Evolutionary conservation across 2,797 vertebrate species (phyloP).

Genomic region (Yasuhikotakia modesta): DNA sequence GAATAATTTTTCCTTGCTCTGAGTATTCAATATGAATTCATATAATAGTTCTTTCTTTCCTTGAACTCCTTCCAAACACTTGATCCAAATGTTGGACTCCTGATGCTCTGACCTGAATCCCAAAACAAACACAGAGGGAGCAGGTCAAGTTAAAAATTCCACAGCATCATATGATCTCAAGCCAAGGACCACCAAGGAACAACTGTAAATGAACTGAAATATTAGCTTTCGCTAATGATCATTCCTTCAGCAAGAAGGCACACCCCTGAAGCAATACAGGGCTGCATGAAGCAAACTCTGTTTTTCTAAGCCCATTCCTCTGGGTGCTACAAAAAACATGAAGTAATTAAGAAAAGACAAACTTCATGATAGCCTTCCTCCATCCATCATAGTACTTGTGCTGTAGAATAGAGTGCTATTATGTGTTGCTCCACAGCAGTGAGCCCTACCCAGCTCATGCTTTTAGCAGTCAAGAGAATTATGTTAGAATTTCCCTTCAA

Average conservation of each 20-base stretch:
- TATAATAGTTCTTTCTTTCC: constrained; percentile 43
- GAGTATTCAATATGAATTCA: background rate
- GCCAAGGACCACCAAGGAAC: constrained; percentile 85
- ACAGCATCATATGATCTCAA: constrained; percentile 60
- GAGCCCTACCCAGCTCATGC: constrained; percentile 15
- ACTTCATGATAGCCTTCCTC: constrained; percentile 50
- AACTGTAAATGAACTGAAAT: constrained; percentile 87
- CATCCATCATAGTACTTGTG: constrained; percentile 60
- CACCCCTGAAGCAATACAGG: constrained; percentile 50
- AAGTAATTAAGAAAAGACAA: constrained; percentile 66
- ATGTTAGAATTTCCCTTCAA: background rate
- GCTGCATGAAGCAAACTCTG: constrained; percentile 63
- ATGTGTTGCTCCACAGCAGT: constrained; percentile 6
- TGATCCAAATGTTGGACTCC: constrained; percentile 64
- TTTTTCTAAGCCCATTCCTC: constrained; percentile 48
- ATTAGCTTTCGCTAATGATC: constrained; percentile 80
- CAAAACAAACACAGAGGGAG: constrained; percentile 69
- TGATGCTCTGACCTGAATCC: constrained; percentile 66
- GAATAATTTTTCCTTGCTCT: constrained; percentile 1
- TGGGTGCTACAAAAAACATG: constrained; percentile 53
- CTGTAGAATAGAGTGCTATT: constrained; percentile 38
- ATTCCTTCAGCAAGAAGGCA: constrained; percentile 63
- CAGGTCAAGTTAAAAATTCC: constrained; percentile 66
- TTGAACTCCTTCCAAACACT: constrained; percentile 58
- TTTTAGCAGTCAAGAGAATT: constrained; percentile 19